Conservation (phyloP, 92 coral and sea anemone genomes). For the Pocillopora meandrina region DNA sequence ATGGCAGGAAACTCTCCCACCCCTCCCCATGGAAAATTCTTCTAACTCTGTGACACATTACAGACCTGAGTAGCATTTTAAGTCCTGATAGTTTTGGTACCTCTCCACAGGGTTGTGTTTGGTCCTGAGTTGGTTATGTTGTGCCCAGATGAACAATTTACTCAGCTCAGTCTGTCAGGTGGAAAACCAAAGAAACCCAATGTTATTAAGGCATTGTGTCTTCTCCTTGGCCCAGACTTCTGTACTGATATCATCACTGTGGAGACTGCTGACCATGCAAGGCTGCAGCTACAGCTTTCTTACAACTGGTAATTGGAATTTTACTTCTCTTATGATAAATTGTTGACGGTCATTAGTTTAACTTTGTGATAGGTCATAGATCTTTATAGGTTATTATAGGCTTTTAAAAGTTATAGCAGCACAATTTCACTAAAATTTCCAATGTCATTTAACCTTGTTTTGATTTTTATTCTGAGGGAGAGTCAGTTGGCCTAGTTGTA, state of each 20-base stretch:
- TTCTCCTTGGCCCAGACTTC: constrained; percentile 97
- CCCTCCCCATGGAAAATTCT: too few relatives aligned
- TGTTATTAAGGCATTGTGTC: constrained; percentile 96
- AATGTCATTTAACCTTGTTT: too few relatives aligned
- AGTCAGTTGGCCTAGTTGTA: too few relatives aligned
- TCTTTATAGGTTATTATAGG: too few relatives aligned
- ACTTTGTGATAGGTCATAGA: too few relatives aligned
- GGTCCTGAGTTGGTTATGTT: constrained; percentile 99
- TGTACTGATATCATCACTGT: constrained; percentile 98
- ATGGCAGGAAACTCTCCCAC: too few relatives aligned
- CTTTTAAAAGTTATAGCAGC: too few relatives aligned
- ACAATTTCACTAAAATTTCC: too few relatives aligned
- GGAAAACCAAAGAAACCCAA: constrained; percentile 99
- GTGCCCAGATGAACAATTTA: constrained; percentile 99
- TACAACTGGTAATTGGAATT: constrained; percentile 83
- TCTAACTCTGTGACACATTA: not conserved
- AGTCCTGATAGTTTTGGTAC: too few relatives aligned
- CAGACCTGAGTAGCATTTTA: too few relatives aligned
- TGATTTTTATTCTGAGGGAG: too few relatives aligned
- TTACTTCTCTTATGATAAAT: not conserved
- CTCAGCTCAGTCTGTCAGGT: constrained; percentile 96
- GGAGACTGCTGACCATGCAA: constrained; percentile 98
- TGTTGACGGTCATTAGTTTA: too few relatives aligned
- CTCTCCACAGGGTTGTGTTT: constrained; percentile 80
- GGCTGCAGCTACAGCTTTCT: constrained; percentile 92